phyloP scores from a whole-genome alignment of 2,113 vertebrate genomes.

The Gymnorhina tibicen region DNA sequence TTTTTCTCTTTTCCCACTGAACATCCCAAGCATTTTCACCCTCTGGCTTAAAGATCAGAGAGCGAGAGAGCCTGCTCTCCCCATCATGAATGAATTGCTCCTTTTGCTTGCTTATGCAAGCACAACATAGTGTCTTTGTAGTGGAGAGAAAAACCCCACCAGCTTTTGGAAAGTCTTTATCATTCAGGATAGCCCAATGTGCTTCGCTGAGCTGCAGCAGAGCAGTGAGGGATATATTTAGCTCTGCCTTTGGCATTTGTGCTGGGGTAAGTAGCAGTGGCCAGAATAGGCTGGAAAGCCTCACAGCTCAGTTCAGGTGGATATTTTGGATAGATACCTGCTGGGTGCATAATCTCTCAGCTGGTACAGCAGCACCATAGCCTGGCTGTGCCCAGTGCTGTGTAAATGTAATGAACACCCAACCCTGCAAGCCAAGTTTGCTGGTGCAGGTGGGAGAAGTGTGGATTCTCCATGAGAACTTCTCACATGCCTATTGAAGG shows the following conservation, averaged over 20 bases:
- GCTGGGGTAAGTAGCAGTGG: not conserved
- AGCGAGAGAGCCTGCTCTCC: not conserved
- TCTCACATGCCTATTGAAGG: not conserved
- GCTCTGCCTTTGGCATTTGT: not conserved
- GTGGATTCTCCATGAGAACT: not conserved
- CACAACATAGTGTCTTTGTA: not conserved
- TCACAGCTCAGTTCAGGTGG: not conserved
- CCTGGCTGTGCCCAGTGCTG: not conserved
- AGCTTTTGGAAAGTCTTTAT: not conserved
- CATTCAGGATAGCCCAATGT: not conserved
- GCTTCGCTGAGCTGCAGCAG: not conserved
- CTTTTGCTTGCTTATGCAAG: not conserved
- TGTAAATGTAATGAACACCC: not conserved
- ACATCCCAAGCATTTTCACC: not conserved
- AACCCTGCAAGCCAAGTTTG: not conserved
- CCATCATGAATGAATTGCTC: not conserved
- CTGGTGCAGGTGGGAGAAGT: not conserved
- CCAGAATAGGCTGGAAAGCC: not conserved
- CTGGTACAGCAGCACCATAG: not conserved
- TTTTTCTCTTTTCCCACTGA: not conserved
- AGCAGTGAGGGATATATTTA: not conserved
- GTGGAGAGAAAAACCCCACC: not conserved
- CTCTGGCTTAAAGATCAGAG: slow-evolving; percentile 5
- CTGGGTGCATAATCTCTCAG: not conserved
- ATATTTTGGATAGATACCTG: not conserved